phyloP scores from a whole-genome alignment of 2,113 vertebrate species.

The Motacilla tschutschensis region DNA sequence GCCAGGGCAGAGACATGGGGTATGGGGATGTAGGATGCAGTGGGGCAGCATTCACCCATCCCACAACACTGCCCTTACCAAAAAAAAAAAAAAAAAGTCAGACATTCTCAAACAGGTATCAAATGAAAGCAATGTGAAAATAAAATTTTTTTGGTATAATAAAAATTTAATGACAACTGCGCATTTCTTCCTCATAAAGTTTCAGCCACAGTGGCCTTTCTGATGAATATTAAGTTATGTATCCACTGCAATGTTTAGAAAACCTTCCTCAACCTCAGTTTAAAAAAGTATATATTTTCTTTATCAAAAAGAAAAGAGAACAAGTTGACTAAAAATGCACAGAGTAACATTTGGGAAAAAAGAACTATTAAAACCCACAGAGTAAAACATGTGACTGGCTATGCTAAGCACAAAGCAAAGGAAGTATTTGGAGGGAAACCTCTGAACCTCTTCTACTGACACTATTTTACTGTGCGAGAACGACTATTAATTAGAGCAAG shows the following conservation, averaged over 20 bases:
- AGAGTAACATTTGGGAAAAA: neutral
- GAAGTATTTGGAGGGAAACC: neutral
- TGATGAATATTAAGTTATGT: neutral
- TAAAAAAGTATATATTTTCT: neutral
- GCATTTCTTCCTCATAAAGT: neutral
- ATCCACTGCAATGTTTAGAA: neutral
- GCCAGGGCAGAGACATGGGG: neutral
- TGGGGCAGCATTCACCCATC: fast-evolving
- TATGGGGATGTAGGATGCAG: fast-evolving
- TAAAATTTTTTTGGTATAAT: neutral
- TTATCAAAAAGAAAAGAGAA: neutral
- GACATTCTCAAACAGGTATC: neutral
- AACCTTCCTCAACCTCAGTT: neutral
- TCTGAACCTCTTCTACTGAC: neutral
- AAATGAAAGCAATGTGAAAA: neutral
- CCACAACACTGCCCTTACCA: fast-evolving
- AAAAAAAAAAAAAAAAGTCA: neutral
- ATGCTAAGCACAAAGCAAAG: neutral
- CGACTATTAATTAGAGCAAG: neutral
- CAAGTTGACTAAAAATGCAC: neutral
- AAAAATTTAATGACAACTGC: neutral
- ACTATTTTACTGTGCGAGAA: neutral
- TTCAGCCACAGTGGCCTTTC: neutral
- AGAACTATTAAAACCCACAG: neutral
- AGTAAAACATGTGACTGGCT: neutral